phyloP scores from a whole-genome alignment of 2,113 vertebrate species.

The Micromys minutus region DNA sequence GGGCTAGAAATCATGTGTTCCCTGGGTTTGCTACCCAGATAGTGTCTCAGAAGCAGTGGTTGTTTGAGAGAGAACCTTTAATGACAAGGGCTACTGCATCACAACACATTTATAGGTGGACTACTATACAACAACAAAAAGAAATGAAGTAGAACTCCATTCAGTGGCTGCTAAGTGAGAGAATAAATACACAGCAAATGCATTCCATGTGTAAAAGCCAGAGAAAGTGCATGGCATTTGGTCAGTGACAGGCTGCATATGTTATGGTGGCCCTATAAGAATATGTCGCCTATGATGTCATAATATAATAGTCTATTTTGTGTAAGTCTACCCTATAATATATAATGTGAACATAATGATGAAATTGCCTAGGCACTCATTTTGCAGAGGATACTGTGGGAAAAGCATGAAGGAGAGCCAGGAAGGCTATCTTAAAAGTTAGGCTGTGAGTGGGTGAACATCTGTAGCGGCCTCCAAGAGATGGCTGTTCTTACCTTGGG shows the following conservation, averaged over 20 bases:
- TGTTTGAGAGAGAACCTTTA: neutral
- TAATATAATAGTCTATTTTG: neutral
- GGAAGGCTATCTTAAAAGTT: neutral
- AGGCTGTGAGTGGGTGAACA: neutral
- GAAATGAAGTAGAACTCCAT: neutral
- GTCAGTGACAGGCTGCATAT: neutral
- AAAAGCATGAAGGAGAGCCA: neutral
- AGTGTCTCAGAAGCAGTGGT: neutral
- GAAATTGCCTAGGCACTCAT: neutral
- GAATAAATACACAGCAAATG: neutral
- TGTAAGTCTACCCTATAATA: neutral
- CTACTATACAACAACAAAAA: neutral
- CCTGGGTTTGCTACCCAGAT: neutral
- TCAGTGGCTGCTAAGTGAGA: neutral
- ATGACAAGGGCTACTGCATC: neutral
- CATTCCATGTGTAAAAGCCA: neutral
- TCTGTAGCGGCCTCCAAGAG: neutral
- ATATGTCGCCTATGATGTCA: neutral
- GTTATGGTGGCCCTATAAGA: neutral
- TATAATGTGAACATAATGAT: neutral
- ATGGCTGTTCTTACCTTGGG: no score
- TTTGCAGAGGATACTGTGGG: neutral
- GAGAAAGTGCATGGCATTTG: neutral
- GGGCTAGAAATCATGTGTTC: no score
- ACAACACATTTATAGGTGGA: neutral